phyloP scores from a whole-genome alignment of 2,797 vertebrate species.

The Sebastes oblongus region DNA sequence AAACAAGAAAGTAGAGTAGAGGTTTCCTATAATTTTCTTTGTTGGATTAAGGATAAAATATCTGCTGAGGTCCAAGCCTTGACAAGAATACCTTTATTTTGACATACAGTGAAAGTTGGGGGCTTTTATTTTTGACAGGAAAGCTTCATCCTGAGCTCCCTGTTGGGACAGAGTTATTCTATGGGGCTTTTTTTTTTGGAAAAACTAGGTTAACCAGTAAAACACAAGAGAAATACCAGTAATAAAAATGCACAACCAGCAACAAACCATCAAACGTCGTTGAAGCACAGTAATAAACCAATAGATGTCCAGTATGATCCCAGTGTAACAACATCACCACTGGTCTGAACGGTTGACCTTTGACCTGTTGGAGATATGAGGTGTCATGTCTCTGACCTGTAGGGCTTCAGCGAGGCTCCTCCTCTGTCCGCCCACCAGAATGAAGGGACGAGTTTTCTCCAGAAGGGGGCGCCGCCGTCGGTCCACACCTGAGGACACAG shows the following conservation, averaged over 20 bases:
- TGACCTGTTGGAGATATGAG: background rate
- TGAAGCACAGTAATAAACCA: background rate
- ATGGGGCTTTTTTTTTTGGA: too few relatives aligned
- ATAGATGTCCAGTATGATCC: background rate
- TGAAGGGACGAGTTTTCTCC: conserved; percentile 75
- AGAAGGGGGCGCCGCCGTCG: conserved; percentile 31
- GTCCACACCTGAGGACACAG: conserved; percentile 59
- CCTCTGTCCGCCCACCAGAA: conserved; percentile 71
- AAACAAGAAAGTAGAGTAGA: too few relatives aligned
- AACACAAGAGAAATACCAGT: background rate
- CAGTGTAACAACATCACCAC: background rate
- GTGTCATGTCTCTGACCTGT: conserved; percentile 62
- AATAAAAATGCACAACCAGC: background rate
- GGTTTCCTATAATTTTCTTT: too few relatives aligned
- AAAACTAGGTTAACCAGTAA: background rate
- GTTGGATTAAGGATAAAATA: too few relatives aligned
- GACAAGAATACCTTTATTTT: too few relatives aligned
- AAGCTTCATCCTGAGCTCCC: too few relatives aligned
- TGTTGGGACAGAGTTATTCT: too few relatives aligned
- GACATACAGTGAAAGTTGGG: too few relatives aligned
- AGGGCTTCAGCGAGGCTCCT: conserved; percentile 71
- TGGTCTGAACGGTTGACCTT: background rate
- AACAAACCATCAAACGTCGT: background rate
- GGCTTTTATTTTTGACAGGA: too few relatives aligned
- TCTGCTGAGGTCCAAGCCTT: too few relatives aligned